Base-by-base conservation (phyloP, 37 sponge, comb jelly and placozoan genomes). In the Halichondria panicea region DNA sequence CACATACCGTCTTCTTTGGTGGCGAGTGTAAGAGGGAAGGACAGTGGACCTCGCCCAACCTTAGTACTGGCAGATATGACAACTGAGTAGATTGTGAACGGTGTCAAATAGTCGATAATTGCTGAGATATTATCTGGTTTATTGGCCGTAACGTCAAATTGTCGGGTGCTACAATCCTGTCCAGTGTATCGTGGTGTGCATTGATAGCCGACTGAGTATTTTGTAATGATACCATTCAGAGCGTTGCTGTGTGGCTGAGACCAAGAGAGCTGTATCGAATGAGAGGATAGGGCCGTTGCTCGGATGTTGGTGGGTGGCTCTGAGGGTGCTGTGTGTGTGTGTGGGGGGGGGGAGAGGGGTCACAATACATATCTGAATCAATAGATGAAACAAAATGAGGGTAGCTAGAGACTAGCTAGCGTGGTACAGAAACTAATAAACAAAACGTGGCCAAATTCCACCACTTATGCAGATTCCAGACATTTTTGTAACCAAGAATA, bases 301-400 rank as follows among this genome's bases (percentile, higher is more conserved):
- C 1, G 11, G 12, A 73, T 1, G 27, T 65, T n/a, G 2, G 65
- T 12, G 1, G 74, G 74, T 56, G 83, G 39, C 12, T 52, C 39
- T 30, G 61, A 71, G 28, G 62, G 75, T 36, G 50, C 72, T 75
- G 60, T 21, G 8, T 37, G 2, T 58, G 60, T 79, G 69, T 68
- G 60, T 68, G 80, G 56, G 61, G 33, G 68, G 66, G 78, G 33
- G 67, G n/a, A n/a, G n/a, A n/a, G n/a, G n/a, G n/a, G n/a, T n/a
- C n/a, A n/a, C n/a, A n/a, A n/a, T n/a, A n/a, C n/a, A n/a, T n/a
- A n/a, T n/a, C n/a, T n/a, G n/a, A n/a, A n/a, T n/a, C n/a, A n/a
- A n/a, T n/a, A n/a, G n/a, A n/a, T n/a, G n/a, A n/a, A n/a, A n/a
- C n/a, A n/a, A n/a, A n/a, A n/a, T n/a, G n/a, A n/a, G n/a, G n/a